Evolutionary conservation across 2,113 vertebrate genomes (phyloP).

Genomic region (Saguinus imperator): DNA sequence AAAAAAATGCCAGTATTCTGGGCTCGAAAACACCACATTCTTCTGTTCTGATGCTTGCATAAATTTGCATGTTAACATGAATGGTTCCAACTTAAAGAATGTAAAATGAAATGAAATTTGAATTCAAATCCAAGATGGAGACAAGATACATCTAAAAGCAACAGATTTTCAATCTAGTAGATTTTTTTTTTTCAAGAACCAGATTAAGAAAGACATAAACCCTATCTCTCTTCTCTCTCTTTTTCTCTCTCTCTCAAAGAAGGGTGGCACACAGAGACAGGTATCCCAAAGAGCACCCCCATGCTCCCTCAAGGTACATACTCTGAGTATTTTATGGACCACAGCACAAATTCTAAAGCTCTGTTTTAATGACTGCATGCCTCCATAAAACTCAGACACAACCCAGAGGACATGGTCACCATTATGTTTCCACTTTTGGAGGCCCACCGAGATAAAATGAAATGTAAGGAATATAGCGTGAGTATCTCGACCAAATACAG

Average conservation of each 20-base stretch:
- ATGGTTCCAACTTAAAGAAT: conserved; percentile 69
- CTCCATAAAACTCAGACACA: neutral
- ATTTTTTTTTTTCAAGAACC: conserved; percentile 52
- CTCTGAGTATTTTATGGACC: neutral
- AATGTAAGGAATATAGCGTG: neutral
- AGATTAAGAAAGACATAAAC: conserved; percentile 69
- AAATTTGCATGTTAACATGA: conserved; percentile 78
- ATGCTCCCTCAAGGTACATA: neutral
- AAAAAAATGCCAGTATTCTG: conserved; percentile 47
- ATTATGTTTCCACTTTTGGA: neutral
- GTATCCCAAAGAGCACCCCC: neutral
- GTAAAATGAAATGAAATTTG: conserved; percentile 73
- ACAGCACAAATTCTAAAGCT: neutral
- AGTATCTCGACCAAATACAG: neutral
- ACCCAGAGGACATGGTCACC: neutral
- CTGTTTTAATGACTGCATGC: neutral
- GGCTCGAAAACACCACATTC: conserved; percentile 73
- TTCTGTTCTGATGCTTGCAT: conserved; percentile 73
- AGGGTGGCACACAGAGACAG: neutral
- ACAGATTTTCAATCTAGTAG: conserved; percentile 68
- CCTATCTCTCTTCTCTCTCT: neutral
- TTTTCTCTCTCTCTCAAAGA: neutral
- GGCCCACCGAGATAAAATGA: neutral
- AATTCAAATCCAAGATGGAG: conserved; percentile 71
- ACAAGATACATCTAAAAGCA: conserved; percentile 72